Evolutionary conservation across 2,113 vertebrate genomes (phyloP).

Genomic region (Smithornis capensis): DNA sequence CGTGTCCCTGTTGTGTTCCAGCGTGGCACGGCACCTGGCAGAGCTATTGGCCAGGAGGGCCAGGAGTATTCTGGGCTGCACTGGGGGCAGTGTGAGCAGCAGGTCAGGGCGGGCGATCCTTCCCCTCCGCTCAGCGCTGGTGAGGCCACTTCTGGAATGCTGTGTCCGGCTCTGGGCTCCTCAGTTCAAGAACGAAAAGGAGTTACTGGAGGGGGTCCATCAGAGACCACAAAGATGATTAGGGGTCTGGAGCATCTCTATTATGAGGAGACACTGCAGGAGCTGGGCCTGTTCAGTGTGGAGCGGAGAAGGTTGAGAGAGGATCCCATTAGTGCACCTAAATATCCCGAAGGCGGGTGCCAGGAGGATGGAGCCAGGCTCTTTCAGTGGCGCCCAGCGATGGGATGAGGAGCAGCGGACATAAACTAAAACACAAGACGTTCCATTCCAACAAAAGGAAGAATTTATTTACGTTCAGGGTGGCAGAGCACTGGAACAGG

Average conservation of each 20-base stretch:
- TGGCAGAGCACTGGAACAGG: not conserved
- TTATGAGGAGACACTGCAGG: not conserved
- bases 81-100: accelerated
- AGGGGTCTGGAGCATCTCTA: not conserved
- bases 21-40: accelerated
- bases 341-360: not conserved
- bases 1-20: accelerated
- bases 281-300: not conserved
- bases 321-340: accelerated
- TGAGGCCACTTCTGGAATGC: accelerated
- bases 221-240: no score
- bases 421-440: not conserved
- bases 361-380: no score
- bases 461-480: not conserved
- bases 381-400: accelerated
- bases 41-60: accelerated
- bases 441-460: not conserved
- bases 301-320: not conserved
- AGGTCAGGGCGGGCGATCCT: not conserved
- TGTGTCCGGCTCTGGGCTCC: not conserved
- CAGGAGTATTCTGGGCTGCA: accelerated
- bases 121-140: accelerated
- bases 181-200: not conserved
- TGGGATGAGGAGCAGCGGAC: not conserved
- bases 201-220: not conserved